Evolutionary conservation across 2,888 invertebrate species (phyloP).

Genomic region (Galeruca laticollis): DNA sequence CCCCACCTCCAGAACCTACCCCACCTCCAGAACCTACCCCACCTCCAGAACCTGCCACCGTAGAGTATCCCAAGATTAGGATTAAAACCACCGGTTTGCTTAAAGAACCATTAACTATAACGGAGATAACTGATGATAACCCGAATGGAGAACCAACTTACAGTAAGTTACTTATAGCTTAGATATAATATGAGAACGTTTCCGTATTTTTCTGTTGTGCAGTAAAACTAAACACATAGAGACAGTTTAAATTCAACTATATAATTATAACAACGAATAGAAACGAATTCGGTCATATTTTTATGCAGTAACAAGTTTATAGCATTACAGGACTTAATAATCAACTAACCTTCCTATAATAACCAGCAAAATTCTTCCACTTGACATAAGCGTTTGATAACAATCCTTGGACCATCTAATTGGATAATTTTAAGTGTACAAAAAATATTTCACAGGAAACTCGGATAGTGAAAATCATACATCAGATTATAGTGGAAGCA

Average conservation of each 20-base stretch:
- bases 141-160: constrained; percentile 55
- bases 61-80: constrained; percentile 64
- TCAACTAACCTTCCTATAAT: too few relatives aligned
- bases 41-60: constrained; percentile 58
- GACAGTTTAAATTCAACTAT: too few relatives aligned
- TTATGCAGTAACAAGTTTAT: too few relatives aligned
- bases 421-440: background rate
- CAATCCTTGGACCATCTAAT: background rate
- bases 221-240: too few relatives aligned
- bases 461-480: constrained; percentile 44
- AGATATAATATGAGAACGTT: background rate
- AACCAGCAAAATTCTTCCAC: too few relatives aligned
- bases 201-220: background rate
- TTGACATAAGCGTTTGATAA: too few relatives aligned
- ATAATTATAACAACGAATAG: too few relatives aligned
- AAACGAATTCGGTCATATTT: too few relatives aligned
- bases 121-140: constrained; percentile 64
- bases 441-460: constrained; percentile 30
- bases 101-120: constrained; percentile 59
- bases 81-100: constrained; percentile 63
- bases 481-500: constrained; percentile 55
- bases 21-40: constrained; percentile 62
- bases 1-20: constrained; percentile 61
- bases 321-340: too few relatives aligned
- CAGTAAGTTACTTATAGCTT: constrained; percentile 45